These are phyloP conservation scores for Lasioglossum vierecki DNA, from an alignment of 2,888 invertebrate species.

Conservation along the genomic window DNA sequence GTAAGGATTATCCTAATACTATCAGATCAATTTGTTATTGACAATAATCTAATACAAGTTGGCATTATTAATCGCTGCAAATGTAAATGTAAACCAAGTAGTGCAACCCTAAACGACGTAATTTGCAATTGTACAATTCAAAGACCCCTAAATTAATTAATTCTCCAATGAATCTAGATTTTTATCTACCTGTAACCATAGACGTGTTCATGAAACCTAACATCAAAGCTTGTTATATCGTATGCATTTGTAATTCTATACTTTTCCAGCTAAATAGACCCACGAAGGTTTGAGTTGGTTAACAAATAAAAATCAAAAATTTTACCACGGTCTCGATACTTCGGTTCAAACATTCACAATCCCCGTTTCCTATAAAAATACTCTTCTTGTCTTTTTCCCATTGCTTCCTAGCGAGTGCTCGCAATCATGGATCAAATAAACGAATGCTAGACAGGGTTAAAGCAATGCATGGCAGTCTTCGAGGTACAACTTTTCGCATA, in stretches of 20 bases:
- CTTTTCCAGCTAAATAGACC: neutral
- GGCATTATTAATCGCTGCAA: too few relatives aligned
- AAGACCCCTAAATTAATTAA: neutral
- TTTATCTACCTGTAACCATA: too few relatives aligned
- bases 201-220: too few relatives aligned
- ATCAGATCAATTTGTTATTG: too few relatives aligned
- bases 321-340: neutral
- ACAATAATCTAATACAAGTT: too few relatives aligned
- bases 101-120: neutral
- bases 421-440: neutral
- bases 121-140: neutral
- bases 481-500: conserved; percentile 26
- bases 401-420: neutral
- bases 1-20: too few relatives aligned
- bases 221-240: too few relatives aligned
- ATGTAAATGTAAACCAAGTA: too few relatives aligned
- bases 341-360: neutral
- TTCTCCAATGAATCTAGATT: too few relatives aligned
- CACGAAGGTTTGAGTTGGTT: neutral
- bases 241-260: too few relatives aligned
- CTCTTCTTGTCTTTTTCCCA: neutral
- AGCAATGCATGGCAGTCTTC: conserved; percentile 2
- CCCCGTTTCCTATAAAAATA: neutral
- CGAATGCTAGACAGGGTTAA: neutral
- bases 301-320: neutral